These are phyloP conservation scores for Triplophysa yarkandensis DNA, from an alignment of 2,797 vertebrate genomes.

Conservation along the genomic window DNA sequence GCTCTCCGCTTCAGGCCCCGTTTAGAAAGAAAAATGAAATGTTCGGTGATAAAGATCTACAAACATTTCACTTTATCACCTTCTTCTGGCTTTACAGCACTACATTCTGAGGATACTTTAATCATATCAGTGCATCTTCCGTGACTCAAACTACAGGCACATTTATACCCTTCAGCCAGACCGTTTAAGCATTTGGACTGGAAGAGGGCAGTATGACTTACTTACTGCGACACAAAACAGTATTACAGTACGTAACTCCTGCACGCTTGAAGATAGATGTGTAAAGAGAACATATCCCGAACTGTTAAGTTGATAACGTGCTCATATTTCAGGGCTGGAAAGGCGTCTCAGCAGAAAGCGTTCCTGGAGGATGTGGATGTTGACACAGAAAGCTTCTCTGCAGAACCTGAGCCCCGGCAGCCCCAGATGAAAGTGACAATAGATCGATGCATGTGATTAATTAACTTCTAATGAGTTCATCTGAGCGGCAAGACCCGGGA, in stretches of 20 bases:
- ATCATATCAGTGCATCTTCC: neutral
- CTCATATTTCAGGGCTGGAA: conserved; percentile 51
- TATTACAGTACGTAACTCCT: neutral
- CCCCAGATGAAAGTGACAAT: conserved; percentile 71
- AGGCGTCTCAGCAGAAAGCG: conserved; percentile 65
- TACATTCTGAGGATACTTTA: neutral
- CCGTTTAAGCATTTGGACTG: neutral
- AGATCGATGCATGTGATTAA: conserved; percentile 80
- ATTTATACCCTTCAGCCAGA: conserved; percentile 1
- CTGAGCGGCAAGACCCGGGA: conserved; percentile 68
- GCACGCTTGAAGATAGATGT: conserved; percentile 26
- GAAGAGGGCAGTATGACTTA: neutral
- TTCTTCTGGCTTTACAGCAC: neutral
- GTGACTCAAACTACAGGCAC: neutral
- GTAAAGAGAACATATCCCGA: conserved; percentile 35
- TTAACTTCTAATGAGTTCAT: conserved; percentile 84
- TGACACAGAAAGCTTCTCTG: conserved; percentile 59
- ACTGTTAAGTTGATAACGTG: conserved; percentile 28
- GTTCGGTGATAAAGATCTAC: conserved; percentile 1
- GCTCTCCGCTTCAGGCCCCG: neutral
- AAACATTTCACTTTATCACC: conserved; percentile 14
- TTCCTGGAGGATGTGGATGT: conserved; percentile 61
- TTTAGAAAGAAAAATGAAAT: conserved; percentile 1
- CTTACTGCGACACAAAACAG: neutral
- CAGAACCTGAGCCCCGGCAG: conserved; percentile 60